Percentiles rank a stretch among this genome's conserved stretches.
These are phyloP conservation scores for Dasypus novemcinctus DNA, from an alignment of 2,113 vertebrate species.

Conservation along the genomic window DNA sequence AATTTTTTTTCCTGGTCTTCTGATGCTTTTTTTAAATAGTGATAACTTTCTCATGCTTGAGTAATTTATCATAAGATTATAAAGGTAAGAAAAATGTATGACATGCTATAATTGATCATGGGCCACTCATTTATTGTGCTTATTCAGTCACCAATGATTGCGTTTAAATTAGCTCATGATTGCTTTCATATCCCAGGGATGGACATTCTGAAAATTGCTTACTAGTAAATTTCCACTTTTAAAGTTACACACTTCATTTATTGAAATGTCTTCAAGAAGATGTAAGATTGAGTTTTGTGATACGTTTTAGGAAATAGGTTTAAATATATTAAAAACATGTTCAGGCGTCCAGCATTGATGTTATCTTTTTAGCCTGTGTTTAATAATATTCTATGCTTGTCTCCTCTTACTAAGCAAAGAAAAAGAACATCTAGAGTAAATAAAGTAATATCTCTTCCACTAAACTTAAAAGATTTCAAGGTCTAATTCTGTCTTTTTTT, in stretches of 20 bases:
- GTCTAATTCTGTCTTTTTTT: conserved; percentile 21
- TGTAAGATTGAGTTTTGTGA: not conserved
- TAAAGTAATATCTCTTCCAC: not conserved
- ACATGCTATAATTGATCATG: conserved; percentile 15
- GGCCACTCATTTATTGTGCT: conserved; percentile 7
- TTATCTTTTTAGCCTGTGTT: not conserved
- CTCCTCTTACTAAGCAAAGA: not conserved
- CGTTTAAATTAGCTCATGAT: conserved; percentile 17
- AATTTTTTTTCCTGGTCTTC: not conserved
- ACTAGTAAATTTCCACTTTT: not conserved
- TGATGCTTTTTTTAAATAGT: not conserved
- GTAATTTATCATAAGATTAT: conserved; percentile 18
- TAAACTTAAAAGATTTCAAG: conserved; percentile 22
- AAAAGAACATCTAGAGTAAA: not conserved
- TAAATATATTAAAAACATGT: conserved; percentile 32
- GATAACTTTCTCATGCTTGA: conserved; percentile 20
- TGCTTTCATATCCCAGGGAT: not conserved
- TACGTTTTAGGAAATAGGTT: conserved; percentile 13
- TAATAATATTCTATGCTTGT: not conserved
- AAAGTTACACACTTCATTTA: not conserved
- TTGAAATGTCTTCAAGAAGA: not conserved
- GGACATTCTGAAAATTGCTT: conserved; percentile 46
- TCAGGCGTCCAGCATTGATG: not conserved
- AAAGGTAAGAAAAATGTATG: conserved; percentile 41
- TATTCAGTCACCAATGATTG: conserved; percentile 14